Conservation (phyloP, 2,113 vertebrate species). For the Fregetta grallaria region DNA sequence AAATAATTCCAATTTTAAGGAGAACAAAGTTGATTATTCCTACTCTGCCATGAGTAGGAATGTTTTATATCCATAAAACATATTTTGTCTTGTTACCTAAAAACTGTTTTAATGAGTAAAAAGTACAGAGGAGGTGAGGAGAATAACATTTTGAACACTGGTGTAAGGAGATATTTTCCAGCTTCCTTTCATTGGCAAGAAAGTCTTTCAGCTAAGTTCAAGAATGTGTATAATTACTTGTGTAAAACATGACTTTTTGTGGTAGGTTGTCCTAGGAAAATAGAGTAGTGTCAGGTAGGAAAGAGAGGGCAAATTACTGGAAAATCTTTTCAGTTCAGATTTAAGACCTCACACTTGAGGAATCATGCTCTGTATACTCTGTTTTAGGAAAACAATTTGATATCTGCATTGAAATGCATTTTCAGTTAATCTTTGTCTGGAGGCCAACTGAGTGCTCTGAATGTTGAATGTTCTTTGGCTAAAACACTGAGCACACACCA, state of each 20-base stretch:
- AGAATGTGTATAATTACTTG: neutral
- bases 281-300: neutral
- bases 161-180: neutral
- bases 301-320: neutral
- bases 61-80: neutral
- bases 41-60: neutral
- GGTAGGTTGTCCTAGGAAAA: neutral
- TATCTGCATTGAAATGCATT: constrained; percentile 2
- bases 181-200: neutral
- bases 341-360: neutral
- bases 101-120: neutral
- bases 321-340: neutral
- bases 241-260: neutral
- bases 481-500: constrained; percentile 21
- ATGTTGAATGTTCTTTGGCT: neutral
- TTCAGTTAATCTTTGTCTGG: neutral
- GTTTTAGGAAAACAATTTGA: neutral
- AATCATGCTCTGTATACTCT: neutral
- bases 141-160: neutral
- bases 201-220: neutral
- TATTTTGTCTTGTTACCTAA: neutral
- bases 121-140: neutral
- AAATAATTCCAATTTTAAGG: neutral
- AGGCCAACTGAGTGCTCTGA: constrained; percentile 9
- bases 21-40: neutral